phyloP scores from a whole-genome alignment of 2,797 vertebrate genomes.

The Cygnus olor region DNA sequence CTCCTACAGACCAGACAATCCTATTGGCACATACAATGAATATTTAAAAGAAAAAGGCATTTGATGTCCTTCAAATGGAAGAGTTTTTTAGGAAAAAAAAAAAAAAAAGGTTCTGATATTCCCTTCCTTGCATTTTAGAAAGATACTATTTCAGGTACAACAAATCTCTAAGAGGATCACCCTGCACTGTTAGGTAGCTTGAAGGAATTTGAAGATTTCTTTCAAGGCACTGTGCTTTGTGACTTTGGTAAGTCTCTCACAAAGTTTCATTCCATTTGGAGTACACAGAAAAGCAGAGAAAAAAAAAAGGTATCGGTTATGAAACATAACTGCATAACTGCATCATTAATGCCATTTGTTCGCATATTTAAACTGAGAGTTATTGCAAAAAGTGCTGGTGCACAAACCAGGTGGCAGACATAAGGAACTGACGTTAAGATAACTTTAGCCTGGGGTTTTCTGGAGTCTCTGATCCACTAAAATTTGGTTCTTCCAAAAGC shows the following conservation, averaged over 20 bases:
- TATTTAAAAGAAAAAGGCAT: not conserved
- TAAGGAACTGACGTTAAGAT: not conserved
- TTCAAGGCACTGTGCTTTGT: not conserved
- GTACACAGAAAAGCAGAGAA: not conserved
- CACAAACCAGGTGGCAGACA: not conserved
- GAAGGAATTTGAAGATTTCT: not conserved
- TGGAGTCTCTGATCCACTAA: not conserved
- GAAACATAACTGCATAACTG: not conserved
- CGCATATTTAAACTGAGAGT: not conserved
- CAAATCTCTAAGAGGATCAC: not conserved
- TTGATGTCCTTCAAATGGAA: not conserved
- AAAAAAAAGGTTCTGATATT: not conserved
- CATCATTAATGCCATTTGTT: not conserved
- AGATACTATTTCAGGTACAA: not conserved
- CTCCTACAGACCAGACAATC: not conserved
- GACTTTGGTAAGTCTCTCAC: not conserved
- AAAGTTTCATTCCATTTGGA: not conserved
- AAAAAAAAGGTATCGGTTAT: not conserved
- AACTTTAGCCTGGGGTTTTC: not conserved
- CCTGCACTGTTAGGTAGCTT: not conserved
- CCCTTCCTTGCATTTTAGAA: not conserved
- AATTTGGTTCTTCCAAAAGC: not conserved
- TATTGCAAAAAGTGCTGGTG: not conserved
- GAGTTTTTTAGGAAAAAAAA: not conserved
- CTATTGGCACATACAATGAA: not conserved